Conservation (phyloP, 2,113 vertebrate genomes). For the Lagopus leucura region DNA sequence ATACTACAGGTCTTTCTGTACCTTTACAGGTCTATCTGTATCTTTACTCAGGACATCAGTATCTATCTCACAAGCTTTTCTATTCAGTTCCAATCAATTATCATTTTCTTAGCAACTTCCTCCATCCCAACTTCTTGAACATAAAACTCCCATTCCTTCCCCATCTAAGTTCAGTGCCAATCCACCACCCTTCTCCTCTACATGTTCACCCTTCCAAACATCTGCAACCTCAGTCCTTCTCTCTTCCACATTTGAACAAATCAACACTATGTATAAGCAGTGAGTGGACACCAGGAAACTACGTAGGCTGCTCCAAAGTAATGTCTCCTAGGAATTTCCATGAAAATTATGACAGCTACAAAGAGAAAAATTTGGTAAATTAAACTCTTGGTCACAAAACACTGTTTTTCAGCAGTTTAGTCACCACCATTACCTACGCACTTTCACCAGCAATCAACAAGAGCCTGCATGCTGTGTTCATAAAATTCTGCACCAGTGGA, state of each 20-base stretch:
- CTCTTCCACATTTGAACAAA: neutral
- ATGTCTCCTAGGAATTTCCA: no score
- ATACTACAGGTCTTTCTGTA: neutral
- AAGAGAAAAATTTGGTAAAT: no score
- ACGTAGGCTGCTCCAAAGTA: neutral
- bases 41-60: neutral
- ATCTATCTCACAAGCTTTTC: neutral
- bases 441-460: no score
- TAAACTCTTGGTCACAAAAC: no score
- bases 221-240: neutral
- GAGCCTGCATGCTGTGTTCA: no score
- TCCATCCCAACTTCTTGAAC: neutral
- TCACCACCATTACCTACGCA: no score
- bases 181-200: neutral
- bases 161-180: neutral
- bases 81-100: neutral
- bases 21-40: neutral
- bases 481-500: no score
- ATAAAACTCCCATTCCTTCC: neutral
- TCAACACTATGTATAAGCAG: neutral
- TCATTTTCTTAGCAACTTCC: neutral
- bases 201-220: neutral
- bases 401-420: no score
- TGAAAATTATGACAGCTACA: no score
- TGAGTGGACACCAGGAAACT: neutral